Base-by-base conservation (phyloP, 2,797 vertebrate species). In the Jordanella pulchra region DNA sequence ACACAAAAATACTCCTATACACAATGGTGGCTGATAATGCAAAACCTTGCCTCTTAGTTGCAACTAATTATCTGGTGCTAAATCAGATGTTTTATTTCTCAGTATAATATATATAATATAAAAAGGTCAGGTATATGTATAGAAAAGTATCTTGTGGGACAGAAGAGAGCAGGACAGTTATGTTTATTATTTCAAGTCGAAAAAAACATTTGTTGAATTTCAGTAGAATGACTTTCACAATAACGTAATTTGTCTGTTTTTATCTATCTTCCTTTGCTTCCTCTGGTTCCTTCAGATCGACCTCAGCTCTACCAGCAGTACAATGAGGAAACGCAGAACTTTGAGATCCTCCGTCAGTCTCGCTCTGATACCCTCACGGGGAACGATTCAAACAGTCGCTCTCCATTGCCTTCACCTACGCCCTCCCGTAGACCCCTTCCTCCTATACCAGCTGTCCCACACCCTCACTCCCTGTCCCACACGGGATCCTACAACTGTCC, bases 281-380 rank as follows among this genome's bases (percentile, higher is more conserved):
- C 63, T 80, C 23, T 9, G n/a, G 42, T 50, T 25, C 48, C 23
- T 76, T 28, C 87, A 95, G 94, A 92, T 68, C 88, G 79, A 21
- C 89, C 93, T 30, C 94, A 94, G 86, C 92, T 95, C 82, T 95
- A 95, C 85, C 95, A 95, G 96, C 92, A 97, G 95, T 95, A 95
- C 93, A 95, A 83, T 0, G 97, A 99, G 44, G 96, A 95, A 1
- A 95, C 89, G 17, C 94, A 97, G 82, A 96, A 99, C 93, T 95
- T 95, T 80, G 97, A 97, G 87, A 99, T 99, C 81, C 94, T 96
- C 67, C 96, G 94, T n/a, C 97, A 99, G 92, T 94, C 96, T 80
- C 94, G 94, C 78, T 94, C 91, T 0, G 95, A 97, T 75, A 86
- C 85, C 48, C 50, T 92, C 21, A 80, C 91, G 0, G 9, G 84